Base-by-base conservation (phyloP, 2,797 vertebrate species). In the Notolepis coatsorum region DNA sequence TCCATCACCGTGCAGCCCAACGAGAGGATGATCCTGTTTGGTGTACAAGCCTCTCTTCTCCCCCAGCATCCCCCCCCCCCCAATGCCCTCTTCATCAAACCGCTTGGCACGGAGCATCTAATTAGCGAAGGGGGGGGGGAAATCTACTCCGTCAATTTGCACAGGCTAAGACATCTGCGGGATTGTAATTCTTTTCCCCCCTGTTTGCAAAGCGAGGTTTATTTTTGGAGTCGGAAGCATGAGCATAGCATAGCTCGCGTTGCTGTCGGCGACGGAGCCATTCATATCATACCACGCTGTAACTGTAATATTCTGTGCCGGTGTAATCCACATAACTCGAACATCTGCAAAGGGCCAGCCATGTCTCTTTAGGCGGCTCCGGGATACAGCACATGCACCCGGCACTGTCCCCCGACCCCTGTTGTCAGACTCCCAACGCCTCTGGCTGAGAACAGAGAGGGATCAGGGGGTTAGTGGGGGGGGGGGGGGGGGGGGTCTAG, bases 301-400 rank as follows among this genome's bases (percentile, higher is more conserved):
- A 18, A 23, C 23, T 33, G 5, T 12, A 12, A 46, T 54, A 46
- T 15, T 37, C 31, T 9, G 21, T 28, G 13, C 35, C 20, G n/a
- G 4, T 23, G 20, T 35, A 12, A 53, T 31, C 39, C 30, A 20
- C 6, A 10, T 2, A 12, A 7, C n/a, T 7, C 1, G 6, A 59
- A 59, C 55, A 51, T 51, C 38, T 49, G 52, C 43, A 8, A 5
- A 42, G 20, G 20, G 20, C 45, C 9, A 20, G 37, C 13, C 4
- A 38, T 35, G 30, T 23, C 4, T 20, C 52, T 37, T 27, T 38
- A 51, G 35, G 52, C 62, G 48, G 45, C 63, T 75, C 21, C 43
- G 65, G 73, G 65, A 73, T 31, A 48, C 65, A 49, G 61, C 78
- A 75, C 71, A 75, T 74, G 73, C 59, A 66, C 24, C 41, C 30